These are phyloP conservation scores for Habroteleia sp. DNA, from an alignment of 2,888 invertebrate species.

Conservation along the genomic window DNA sequence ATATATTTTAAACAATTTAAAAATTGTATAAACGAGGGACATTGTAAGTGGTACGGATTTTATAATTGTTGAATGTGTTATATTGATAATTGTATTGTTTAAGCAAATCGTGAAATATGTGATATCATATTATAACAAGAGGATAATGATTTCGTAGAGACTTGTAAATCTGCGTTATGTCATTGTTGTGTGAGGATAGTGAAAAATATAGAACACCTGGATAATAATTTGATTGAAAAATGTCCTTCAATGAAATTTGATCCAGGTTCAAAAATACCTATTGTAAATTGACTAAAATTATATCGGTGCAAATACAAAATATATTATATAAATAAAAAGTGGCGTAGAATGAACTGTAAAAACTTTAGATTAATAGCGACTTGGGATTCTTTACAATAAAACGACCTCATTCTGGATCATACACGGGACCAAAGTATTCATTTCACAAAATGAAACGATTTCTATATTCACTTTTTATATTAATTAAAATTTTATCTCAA, in stretches of 20 bases:
- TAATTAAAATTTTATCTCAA: no score
- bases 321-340: constrained; percentile 24
- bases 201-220: constrained; percentile 29
- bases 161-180: constrained; percentile 64
- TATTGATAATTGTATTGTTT: constrained; percentile 71
- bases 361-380: constrained; percentile 65
- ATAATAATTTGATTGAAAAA: constrained; percentile 19
- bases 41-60: constrained; percentile 71
- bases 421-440: constrained; percentile 78
- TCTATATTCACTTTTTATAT: no score
- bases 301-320: constrained; percentile 21
- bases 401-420: constrained; percentile 74
- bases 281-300: constrained; percentile 34
- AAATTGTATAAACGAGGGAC: constrained; percentile 67
- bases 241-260: constrained; percentile 7
- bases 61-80: constrained; percentile 75
- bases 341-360: constrained; percentile 48
- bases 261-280: constrained; percentile 19
- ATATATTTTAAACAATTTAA: constrained; percentile 4
- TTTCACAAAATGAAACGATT: no score
- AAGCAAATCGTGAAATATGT: constrained; percentile 74
- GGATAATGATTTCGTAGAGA: constrained; percentile 75
- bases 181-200: constrained; percentile 65
- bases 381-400: constrained; percentile 69
- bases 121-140: constrained; percentile 69